These are phyloP conservation scores for Abrostola triplasia DNA, from an alignment of 2,888 invertebrate species.

Conservation along the genomic window DNA sequence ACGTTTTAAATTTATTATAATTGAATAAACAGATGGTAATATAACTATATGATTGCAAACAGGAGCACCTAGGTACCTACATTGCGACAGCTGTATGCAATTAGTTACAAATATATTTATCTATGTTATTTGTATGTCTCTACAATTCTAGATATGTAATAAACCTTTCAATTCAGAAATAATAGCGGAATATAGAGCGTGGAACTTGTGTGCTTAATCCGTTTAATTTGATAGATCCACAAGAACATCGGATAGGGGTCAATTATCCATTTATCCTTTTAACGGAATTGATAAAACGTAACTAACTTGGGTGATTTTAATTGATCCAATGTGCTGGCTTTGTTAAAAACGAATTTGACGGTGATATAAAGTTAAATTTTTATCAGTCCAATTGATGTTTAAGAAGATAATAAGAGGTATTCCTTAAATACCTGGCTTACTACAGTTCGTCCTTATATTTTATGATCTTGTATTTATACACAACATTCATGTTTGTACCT, in stretches of 20 bases:
- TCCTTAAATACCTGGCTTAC: not conserved
- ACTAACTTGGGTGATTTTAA: constrained; percentile 85
- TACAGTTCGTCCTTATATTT: no score
- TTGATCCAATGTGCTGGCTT: constrained; percentile 80
- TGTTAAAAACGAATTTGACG: constrained; percentile 81
- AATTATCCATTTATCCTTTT: constrained; percentile 89
- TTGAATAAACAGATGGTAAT: no score
- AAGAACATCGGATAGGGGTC: constrained; percentile 85
- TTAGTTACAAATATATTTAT: constrained; percentile 10
- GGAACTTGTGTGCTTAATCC: constrained; percentile 78
- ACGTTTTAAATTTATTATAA: no score
- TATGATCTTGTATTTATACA: no score
- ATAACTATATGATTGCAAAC: no score
- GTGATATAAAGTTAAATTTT: constrained; percentile 66
- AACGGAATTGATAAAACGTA: constrained; percentile 88
- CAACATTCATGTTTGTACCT: no score
- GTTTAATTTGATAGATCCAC: constrained; percentile 83
- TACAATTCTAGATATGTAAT: constrained; percentile 37
- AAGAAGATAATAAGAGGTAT: constrained; percentile 51
- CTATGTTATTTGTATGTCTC: constrained; percentile 9
- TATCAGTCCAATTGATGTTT: constrained; percentile 57
- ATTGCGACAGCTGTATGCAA: not conserved
- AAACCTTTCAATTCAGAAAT: constrained; percentile 56
- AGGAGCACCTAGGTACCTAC: no score
- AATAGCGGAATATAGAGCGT: constrained; percentile 68